Evolutionary conservation across 2,113 vertebrate genomes (phyloP).

Genomic region (Colaptes auratus): DNA sequence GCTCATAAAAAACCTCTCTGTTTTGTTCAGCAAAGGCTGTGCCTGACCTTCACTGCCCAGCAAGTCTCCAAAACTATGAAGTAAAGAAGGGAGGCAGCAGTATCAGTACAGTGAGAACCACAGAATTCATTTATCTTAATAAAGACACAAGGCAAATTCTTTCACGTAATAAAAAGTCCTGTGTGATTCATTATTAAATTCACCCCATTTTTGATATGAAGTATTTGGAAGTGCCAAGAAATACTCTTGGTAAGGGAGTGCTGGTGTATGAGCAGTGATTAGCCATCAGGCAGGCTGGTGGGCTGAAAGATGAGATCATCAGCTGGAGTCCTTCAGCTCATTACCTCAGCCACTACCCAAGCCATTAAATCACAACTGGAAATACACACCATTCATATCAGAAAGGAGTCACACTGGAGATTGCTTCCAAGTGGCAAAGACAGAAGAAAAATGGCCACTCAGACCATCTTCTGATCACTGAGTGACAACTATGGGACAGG

Average conservation of each 20-base stretch:
- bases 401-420: slow-evolving; percentile 51
- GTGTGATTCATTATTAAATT: slow-evolving; percentile 43
- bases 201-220: background rate
- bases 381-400: slow-evolving; percentile 41
- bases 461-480: background rate
- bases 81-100: background rate
- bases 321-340: slow-evolving; percentile 66
- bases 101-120: background rate
- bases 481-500: background rate
- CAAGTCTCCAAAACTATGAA: background rate
- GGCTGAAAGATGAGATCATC: slow-evolving; percentile 70
- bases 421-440: slow-evolving; percentile 27
- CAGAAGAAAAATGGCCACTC: background rate
- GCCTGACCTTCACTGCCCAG: background rate
- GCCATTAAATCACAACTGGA: slow-evolving; percentile 64
- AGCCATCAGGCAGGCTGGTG: slow-evolving; percentile 51
- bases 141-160: background rate
- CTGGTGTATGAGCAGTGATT: slow-evolving; percentile 45
- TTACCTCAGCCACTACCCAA: slow-evolving; percentile 65
- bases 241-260: slow-evolving; percentile 37
- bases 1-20: background rate
- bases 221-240: slow-evolving; percentile 33
- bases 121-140: background rate
- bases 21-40: background rate
- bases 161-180: background rate